Evolutionary conservation across 2,797 vertebrate species (phyloP).

Genomic region (Nannoperca australis): DNA sequence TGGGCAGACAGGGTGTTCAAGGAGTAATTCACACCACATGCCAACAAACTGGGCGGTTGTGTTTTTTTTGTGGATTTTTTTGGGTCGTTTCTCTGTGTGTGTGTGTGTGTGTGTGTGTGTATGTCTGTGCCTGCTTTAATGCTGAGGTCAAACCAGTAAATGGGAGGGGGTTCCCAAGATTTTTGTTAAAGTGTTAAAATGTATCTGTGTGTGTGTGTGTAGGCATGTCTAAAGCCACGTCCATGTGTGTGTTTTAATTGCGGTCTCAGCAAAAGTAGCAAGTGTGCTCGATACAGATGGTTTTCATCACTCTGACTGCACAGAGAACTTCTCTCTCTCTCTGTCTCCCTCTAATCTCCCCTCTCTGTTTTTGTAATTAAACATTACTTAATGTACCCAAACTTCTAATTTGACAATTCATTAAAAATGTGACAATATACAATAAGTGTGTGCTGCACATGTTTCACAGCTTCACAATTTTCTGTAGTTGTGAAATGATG

Average conservation of each 20-base stretch:
- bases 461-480: constrained; percentile 40
- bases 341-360: constrained; percentile 63
- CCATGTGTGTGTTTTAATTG: constrained; percentile 79
- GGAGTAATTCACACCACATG: constrained; percentile 88
- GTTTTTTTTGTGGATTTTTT: constrained; percentile 64
- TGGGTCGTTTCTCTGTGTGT: constrained; percentile 49
- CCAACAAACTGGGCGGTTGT: constrained; percentile 82
- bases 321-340: constrained; percentile 63
- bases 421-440: constrained; percentile 53
- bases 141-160: constrained; percentile 83
- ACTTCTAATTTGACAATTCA: constrained; percentile 75
- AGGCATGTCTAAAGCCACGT: constrained; percentile 50
- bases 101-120: constrained; percentile 52
- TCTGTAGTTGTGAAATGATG: constrained; percentile 61
- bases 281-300: constrained; percentile 85
- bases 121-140: constrained; percentile 72
- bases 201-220: constrained; percentile 47
- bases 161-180: constrained; percentile 73
- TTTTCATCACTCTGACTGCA: constrained; percentile 84
- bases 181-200: constrained; percentile 75
- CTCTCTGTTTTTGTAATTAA: constrained; percentile 69
- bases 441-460: constrained; percentile 23
- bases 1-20: constrained; percentile 80
- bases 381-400: constrained; percentile 62
- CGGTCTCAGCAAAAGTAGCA: constrained; percentile 86